These are phyloP conservation scores for Aleadryas rufinucha DNA, from an alignment of 2,113 vertebrate genomes.

Conservation along the genomic window DNA sequence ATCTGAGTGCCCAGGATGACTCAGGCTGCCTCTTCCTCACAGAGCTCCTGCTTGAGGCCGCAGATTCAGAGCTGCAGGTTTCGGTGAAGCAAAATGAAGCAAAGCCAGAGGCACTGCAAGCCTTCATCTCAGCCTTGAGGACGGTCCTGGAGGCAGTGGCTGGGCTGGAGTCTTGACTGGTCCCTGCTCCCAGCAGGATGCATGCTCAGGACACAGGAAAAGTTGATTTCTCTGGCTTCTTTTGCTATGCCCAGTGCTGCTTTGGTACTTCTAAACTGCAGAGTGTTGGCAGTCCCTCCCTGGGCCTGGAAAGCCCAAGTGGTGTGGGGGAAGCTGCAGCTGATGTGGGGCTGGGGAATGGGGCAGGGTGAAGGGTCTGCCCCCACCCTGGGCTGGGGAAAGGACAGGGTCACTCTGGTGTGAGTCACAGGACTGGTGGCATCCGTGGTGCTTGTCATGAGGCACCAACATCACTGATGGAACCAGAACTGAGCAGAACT, in stretches of 20 bases:
- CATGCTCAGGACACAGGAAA: background rate
- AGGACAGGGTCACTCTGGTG: background rate
- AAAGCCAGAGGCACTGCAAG: constrained; percentile 61
- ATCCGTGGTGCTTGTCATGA: background rate
- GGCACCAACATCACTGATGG: background rate
- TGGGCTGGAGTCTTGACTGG: constrained; percentile 50
- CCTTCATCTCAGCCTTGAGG: constrained; percentile 75
- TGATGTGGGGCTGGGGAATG: background rate
- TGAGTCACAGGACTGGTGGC: background rate
- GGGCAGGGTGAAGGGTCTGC: background rate
- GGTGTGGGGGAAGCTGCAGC: background rate
- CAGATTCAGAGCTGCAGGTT: constrained; percentile 62
- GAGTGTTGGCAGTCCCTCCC: background rate
- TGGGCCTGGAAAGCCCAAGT: fast-evolving
- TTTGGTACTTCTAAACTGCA: background rate
- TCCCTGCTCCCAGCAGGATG: background rate
- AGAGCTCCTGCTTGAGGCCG: constrained; percentile 74
- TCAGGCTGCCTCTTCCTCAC: constrained; percentile 80
- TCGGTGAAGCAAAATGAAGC: constrained; percentile 80
- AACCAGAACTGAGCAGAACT: background rate
- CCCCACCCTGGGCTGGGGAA: background rate
- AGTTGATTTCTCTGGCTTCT: background rate
- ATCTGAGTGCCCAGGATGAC: constrained; percentile 82
- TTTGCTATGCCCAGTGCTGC: background rate
- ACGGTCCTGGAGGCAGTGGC: constrained; percentile 71